These are phyloP conservation scores for Trididemnum nubilum DNA, from an alignment of 23 tunicate genomes.

Conservation along the genomic window DNA sequence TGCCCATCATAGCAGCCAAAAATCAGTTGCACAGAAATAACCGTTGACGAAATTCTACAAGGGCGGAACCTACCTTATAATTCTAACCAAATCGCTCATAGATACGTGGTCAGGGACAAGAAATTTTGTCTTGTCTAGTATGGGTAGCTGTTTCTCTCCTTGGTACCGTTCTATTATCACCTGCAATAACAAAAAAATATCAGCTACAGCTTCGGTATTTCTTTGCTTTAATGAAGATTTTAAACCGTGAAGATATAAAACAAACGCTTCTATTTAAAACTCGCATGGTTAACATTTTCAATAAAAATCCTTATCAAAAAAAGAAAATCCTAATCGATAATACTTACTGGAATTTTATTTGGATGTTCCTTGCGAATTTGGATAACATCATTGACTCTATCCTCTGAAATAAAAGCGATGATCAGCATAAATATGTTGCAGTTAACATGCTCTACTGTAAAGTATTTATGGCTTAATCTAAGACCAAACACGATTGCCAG, in stretches of 20 bases:
- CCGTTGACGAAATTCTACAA: too few relatives aligned
- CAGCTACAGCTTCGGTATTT: background rate
- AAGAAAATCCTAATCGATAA: too few relatives aligned
- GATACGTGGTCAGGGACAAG: conserved; percentile 98
- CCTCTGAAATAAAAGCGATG: conserved; percentile 52
- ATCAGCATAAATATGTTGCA: background rate
- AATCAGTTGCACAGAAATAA: too few relatives aligned
- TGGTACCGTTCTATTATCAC: conserved; percentile 91
- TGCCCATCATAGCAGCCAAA: too few relatives aligned
- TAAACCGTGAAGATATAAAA: background rate
- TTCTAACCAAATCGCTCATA: conserved; percentile 89
- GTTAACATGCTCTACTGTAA: too few relatives aligned
- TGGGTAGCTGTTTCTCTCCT: conserved; percentile 88
- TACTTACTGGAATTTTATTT: conserved; percentile 92
- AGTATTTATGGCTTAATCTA: too few relatives aligned
- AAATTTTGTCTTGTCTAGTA: conserved; percentile 91
- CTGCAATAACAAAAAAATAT: conserved; percentile 16
- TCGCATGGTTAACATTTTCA: too few relatives aligned
- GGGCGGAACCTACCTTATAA: conserved; percentile 79
- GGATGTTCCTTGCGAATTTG: conserved; percentile 91
- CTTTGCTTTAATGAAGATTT: background rate
- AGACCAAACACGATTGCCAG: too few relatives aligned
- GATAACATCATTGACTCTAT: conserved; percentile 74
- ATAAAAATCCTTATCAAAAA: too few relatives aligned
- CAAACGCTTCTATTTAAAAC: too few relatives aligned